Base-by-base conservation (phyloP, 2,888 invertebrate species). In the Diplazon laetatorius region DNA sequence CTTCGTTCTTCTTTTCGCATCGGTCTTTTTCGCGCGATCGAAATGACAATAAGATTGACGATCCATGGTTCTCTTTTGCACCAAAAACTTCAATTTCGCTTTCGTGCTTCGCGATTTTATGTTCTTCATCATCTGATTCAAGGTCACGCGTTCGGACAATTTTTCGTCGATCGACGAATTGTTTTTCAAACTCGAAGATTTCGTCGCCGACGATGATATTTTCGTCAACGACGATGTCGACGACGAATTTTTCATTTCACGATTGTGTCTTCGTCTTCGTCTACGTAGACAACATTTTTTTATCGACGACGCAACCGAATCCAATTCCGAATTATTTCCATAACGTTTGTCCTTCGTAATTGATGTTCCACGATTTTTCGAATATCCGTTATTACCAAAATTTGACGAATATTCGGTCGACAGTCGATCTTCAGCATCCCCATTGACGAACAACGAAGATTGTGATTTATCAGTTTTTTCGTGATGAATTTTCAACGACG, bases 41-140 rank as follows among this genome's bases (percentile, higher is more conserved):
- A 4, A 10, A 10, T n/a, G 20, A 12, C 2, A 12, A 50, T 22
- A 22, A 20, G 22, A 6, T 10, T n/a, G n/a, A n/a, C 1, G 12
- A 1, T 12, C 12, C 1, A 12, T 55, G 2, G 20, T 25, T 30
- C 79, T 55, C 16, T 57, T 68, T n/a, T 65, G n/a, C 30, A 72
- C 12, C 35, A 79, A 46, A 3, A 76, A 12, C 25, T 65, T 68
- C 3, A 79, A 39, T 30, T 62, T 50, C 2, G 20, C 68, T 1
- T 68, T 62, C 4, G 68, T 79, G 20, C 57, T 59, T 1, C 35
- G 48, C 1, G 62, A 69, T 44, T 63, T 79, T 0, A 68, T 37
- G 8, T 72, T 42, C 1, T 57, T 4, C 42, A 76, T 30, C 72
- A 79, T 50, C 2, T 30, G 42, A 22, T 50, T 48, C 0, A 79